These are phyloP conservation scores for Pachypsylla venusta DNA, from an alignment of 1,140 invertebrate genomes.

Conservation along the genomic window DNA sequence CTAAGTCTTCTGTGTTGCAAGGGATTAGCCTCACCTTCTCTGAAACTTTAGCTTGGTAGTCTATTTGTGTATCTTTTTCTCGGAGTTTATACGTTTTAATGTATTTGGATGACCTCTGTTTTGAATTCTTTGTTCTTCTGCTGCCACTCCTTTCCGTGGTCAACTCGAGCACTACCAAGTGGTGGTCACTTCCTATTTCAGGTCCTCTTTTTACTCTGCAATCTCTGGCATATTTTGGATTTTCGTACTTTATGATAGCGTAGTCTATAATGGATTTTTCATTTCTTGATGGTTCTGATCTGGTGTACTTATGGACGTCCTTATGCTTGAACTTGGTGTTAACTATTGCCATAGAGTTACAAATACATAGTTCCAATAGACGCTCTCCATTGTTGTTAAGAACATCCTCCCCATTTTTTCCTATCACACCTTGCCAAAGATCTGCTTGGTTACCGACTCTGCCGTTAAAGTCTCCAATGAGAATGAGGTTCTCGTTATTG, in stretches of 20 bases:
- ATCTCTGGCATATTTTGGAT: neutral
- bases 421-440: conserved; percentile 3
- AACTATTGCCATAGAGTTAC: neutral
- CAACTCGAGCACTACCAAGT: neutral
- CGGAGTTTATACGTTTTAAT: neutral
- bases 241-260: neutral
- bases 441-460: neutral
- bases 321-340: conserved; percentile 11
- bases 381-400: conserved; percentile 9
- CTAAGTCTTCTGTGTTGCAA: neutral
- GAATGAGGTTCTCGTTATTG: neutral
- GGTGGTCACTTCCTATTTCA: conserved; percentile 1
- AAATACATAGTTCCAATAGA: conserved; percentile 1
- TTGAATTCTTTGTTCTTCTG: neutral
- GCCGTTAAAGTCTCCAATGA: conserved; percentile 8
- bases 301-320: conserved; percentile 4
- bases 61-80: neutral
- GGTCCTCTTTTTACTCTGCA: conserved; percentile 3
- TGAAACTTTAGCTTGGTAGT: neutral
- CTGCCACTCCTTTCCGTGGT: neutral
- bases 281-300: neutral
- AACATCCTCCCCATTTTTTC: neutral
- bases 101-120: neutral
- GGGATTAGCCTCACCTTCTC: neutral
- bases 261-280: neutral